phyloP scores from a whole-genome alignment of 2,888 invertebrate genomes.

The Ochropleura plecta region DNA sequence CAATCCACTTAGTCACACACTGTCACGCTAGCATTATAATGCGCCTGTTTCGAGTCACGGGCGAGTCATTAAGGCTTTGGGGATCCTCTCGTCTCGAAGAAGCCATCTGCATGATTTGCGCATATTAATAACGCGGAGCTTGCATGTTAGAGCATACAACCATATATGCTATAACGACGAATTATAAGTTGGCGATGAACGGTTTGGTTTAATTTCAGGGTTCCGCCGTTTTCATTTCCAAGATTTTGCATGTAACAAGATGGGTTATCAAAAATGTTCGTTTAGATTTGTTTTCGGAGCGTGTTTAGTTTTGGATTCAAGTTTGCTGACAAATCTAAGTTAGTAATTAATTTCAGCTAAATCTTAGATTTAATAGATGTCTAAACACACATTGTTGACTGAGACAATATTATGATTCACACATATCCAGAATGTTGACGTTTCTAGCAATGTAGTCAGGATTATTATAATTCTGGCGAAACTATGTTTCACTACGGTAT shows the following conservation, averaged over 20 bases:
- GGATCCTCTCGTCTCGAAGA: conserved; percentile 74
- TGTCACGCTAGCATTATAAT: conserved; percentile 66
- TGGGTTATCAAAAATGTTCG: conserved; percentile 40
- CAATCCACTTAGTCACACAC: conserved; percentile 59
- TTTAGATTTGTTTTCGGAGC: conserved; percentile 20
- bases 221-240: conserved; percentile 55
- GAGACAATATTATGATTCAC: conserved; percentile 47
- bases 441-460: conserved; percentile 17
- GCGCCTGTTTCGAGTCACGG: conserved; percentile 66
- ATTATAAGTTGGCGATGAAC: conserved; percentile 63
- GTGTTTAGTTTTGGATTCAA: conserved; percentile 29
- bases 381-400: conserved; percentile 32
- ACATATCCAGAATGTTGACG: conserved; percentile 35
- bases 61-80: conserved; percentile 74
- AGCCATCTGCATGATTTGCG: conserved; percentile 84
- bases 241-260: conserved; percentile 59
- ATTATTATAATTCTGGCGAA: conserved; percentile 44
- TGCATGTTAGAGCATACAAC: conserved; percentile 61
- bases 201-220: conserved; percentile 58
- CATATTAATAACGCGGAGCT: conserved; percentile 82
- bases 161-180: conserved; percentile 55
- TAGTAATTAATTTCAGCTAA: conserved; percentile 9
- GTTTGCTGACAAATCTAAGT: conserved; percentile 5
- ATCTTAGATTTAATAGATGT: conserved; percentile 9
- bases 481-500: conserved; percentile 37